phyloP scores from a whole-genome alignment of 2,113 vertebrate genomes.

The Phasianus colchicus region DNA sequence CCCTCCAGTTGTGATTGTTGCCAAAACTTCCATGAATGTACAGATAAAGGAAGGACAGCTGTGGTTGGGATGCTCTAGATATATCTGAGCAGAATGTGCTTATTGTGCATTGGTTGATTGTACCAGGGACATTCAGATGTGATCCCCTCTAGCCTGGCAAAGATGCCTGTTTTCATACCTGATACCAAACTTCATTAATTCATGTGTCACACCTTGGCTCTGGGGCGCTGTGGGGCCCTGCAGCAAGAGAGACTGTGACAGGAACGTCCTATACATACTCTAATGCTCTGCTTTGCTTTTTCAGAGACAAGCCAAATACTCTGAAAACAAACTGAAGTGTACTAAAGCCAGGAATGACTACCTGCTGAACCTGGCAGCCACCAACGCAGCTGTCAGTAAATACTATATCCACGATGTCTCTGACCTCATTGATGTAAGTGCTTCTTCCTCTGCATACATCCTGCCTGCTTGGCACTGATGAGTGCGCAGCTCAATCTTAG shows the following conservation, averaged over 20 bases:
- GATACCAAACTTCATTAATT: background rate
- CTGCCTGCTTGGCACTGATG: background rate
- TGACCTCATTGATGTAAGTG: slow-evolving; percentile 95
- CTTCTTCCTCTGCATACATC: background rate
- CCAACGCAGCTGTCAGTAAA: slow-evolving; percentile 95
- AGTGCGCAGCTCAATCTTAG: background rate
- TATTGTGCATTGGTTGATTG: accelerated
- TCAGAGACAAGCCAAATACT: slow-evolving; percentile 98
- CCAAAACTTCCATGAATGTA: background rate
- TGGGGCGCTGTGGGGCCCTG: background rate
- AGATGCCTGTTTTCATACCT: background rate
- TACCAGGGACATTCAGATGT: background rate
- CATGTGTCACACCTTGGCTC: background rate
- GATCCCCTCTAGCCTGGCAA: background rate
- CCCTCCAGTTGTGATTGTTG: slow-evolving; percentile 13
- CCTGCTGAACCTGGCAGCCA: slow-evolving; percentile 93
- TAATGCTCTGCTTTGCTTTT: slow-evolving; percentile 24
- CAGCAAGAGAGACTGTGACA: background rate
- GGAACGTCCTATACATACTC: background rate
- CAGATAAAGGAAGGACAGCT: slow-evolving; percentile 1
- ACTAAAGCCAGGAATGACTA: slow-evolving; percentile 98
- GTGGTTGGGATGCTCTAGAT: background rate
- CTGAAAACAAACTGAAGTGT: slow-evolving; percentile 98
- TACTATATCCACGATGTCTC: slow-evolving; percentile 99
- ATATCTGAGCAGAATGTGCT: background rate